Conservation (phyloP, 2,113 vertebrate genomes). For the Chamaetylas fuelleborni region DNA sequence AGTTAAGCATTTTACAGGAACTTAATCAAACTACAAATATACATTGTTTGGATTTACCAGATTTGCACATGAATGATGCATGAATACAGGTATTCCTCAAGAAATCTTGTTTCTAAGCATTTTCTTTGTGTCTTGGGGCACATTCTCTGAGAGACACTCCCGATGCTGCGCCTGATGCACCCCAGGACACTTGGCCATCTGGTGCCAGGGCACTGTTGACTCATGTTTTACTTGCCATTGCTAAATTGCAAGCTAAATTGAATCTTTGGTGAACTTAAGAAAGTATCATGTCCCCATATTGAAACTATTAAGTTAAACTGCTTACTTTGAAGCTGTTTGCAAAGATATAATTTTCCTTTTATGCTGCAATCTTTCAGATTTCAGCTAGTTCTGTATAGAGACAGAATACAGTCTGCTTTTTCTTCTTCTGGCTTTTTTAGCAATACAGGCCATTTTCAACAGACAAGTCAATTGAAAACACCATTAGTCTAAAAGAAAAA, state of each 20-base stretch:
- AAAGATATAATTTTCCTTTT: conserved; percentile 76
- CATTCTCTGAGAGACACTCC: neutral
- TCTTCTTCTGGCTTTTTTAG: conserved; percentile 76
- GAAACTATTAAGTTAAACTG: neutral
- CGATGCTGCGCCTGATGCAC: neutral
- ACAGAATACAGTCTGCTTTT: conserved; percentile 75
- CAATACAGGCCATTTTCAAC: conserved; percentile 72
- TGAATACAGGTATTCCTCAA: neutral
- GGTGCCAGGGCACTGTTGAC: neutral
- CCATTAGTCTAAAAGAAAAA: conserved; percentile 69
- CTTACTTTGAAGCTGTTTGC: conserved; percentile 80
- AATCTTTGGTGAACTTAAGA: neutral
- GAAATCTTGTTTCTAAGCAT: neutral
- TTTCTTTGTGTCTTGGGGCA: neutral
- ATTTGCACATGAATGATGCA: neutral
- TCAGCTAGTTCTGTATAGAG: conserved; percentile 77
- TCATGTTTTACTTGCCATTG: neutral
- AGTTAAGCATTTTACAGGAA: neutral
- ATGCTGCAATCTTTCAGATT: conserved; percentile 79
- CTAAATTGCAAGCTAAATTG: neutral
- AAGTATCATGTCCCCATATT: neutral
- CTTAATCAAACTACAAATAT: neutral
- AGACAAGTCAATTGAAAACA: conserved; percentile 74
- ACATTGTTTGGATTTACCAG: neutral
- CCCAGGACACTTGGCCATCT: neutral